Evolutionary conservation across 2,888 invertebrate genomes (phyloP).

Genomic region (Mystacides longicornis): DNA sequence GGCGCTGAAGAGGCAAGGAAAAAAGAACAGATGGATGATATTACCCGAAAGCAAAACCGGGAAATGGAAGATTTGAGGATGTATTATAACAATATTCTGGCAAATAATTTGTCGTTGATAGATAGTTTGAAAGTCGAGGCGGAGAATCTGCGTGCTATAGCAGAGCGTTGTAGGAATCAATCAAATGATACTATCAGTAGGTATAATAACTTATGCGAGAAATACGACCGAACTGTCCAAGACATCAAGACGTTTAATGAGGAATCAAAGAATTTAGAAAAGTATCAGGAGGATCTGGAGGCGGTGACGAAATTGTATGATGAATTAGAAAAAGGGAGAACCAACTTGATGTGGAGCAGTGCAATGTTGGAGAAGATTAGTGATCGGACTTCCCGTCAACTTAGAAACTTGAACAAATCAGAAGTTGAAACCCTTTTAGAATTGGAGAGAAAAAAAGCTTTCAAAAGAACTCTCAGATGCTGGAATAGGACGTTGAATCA

Average conservation of each 20-base stretch:
- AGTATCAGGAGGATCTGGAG: neutral
- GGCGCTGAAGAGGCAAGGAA: slow-evolving; percentile 87
- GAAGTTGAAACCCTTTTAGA: neutral
- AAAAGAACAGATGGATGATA: slow-evolving; percentile 73
- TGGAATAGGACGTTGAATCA: neutral
- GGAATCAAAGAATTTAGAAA: neutral
- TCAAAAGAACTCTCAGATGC: neutral
- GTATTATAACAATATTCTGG: slow-evolving; percentile 90
- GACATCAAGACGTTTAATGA: neutral
- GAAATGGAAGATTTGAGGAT: slow-evolving; percentile 85
- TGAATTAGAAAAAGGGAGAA: neutral
- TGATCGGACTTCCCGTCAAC: neutral
- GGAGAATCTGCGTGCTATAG: slow-evolving; percentile 37
- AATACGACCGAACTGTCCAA: neutral
- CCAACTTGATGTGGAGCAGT: neutral
- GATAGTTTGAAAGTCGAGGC: slow-evolving; percentile 64
- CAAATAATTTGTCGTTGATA: slow-evolving; percentile 85
- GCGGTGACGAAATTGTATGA: neutral
- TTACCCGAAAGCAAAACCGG: slow-evolving; percentile 75
- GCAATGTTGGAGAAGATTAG: neutral
- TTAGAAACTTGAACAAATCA: neutral
- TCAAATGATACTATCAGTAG: neutral
- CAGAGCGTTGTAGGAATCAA: neutral
- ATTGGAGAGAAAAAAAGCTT: neutral
- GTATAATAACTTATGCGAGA: neutral